A percentile compares a stretch with the other conserved stretches of the same genome.
Evolutionary conservation across 2,797 vertebrate species (phyloP).

Genomic region (Protonibea diacanthus): DNA sequence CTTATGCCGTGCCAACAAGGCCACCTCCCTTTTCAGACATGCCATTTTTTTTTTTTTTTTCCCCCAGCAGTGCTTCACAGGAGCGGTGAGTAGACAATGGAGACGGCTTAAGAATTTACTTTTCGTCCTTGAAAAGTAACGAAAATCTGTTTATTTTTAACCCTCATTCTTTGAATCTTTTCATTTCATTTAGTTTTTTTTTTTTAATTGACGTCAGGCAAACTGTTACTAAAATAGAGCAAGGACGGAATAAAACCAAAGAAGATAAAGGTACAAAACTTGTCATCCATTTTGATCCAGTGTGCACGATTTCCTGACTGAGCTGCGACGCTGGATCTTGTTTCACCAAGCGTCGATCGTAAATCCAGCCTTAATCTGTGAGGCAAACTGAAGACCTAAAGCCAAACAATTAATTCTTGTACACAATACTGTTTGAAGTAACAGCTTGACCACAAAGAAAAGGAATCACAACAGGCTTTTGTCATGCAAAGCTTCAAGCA

Average conservation of each 20-base stretch:
- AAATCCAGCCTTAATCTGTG: conserved; percentile 46
- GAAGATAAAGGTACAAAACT: conserved; percentile 34
- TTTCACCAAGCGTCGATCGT: conserved; percentile 45
- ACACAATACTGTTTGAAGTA: conserved; percentile 18
- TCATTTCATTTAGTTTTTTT: neutral
- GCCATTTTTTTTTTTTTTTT: conserved; percentile 12
- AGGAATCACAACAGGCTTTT: neutral
- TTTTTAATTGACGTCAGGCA: conserved; percentile 42
- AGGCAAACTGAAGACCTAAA: conserved; percentile 32
- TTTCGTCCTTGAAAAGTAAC: conserved; percentile 60
- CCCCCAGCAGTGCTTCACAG: conserved; percentile 34
- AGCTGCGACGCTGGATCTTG: conserved; percentile 48
- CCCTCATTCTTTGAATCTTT: conserved; percentile 7
- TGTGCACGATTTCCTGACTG: conserved; percentile 33
- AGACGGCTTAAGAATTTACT: conserved; percentile 40
- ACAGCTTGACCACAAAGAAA: conserved; percentile 20
- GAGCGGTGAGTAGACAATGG: conserved; percentile 28
- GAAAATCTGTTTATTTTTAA: conserved; percentile 4
- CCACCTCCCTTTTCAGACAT: conserved; percentile 59
- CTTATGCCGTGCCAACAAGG: conserved; percentile 64
- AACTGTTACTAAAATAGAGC: conserved; percentile 33
- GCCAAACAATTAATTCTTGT: conserved; percentile 34
- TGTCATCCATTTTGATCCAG: conserved; percentile 36
- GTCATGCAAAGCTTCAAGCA: neutral
- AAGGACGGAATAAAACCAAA: conserved; percentile 32